These are phyloP conservation scores for Tyria jacobaeae DNA, from an alignment of 2,888 invertebrate species.

Conservation along the genomic window DNA sequence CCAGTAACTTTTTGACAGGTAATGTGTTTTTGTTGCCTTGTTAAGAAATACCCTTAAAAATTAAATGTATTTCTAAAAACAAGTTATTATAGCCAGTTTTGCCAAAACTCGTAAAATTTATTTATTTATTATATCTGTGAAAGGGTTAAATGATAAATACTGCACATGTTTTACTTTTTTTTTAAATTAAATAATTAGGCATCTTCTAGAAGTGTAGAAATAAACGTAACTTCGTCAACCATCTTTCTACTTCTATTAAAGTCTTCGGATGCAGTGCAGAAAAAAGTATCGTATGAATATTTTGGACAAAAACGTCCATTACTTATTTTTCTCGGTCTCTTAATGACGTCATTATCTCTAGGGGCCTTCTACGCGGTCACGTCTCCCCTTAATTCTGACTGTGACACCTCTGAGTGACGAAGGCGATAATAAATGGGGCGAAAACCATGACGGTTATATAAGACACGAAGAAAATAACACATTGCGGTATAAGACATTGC, in stretches of 20 bases:
- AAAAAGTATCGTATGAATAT: constrained; percentile 61
- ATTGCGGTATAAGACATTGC: constrained; percentile 43
- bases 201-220: too few relatives aligned
- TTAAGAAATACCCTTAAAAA: too few relatives aligned
- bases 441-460: constrained; percentile 50
- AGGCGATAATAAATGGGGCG: constrained; percentile 68
- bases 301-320: constrained; percentile 71
- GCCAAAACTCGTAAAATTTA: too few relatives aligned
- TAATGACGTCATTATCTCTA: constrained; percentile 82
- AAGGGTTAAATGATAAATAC: too few relatives aligned
- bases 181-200: too few relatives aligned
- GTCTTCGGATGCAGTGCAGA: constrained; percentile 28
- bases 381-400: constrained; percentile 70
- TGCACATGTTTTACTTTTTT: too few relatives aligned
- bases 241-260: constrained; percentile 26
- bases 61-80: too few relatives aligned
- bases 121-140: too few relatives aligned
- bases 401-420: constrained; percentile 62
- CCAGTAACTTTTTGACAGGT: too few relatives aligned
- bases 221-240: not conserved
- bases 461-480: constrained; percentile 49
- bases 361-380: constrained; percentile 67
- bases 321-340: constrained; percentile 70
- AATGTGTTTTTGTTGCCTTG: too few relatives aligned
- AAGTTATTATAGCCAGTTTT: too few relatives aligned